Evolutionary conservation across 2,113 vertebrate species (phyloP).

Genomic region (Eubucco bourcierii): DNA sequence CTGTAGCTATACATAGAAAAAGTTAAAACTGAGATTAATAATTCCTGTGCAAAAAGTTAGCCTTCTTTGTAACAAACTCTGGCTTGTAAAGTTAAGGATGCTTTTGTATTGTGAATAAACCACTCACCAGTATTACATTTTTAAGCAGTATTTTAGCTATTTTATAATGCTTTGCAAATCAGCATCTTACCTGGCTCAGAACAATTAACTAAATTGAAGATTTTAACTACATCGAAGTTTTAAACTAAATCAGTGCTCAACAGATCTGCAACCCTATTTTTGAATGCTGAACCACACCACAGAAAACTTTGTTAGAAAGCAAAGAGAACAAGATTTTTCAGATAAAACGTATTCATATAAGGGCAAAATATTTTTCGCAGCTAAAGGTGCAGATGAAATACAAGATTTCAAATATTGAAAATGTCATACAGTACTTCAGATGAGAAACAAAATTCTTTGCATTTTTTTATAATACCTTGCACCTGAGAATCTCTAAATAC

Average conservation of each 20-base stretch:
- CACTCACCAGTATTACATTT: not conserved
- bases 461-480: not conserved
- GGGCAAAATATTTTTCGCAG: slow-evolving; percentile 10
- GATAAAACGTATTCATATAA: not conserved
- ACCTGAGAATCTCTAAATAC: slow-evolving; percentile 1
- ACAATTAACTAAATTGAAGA: not conserved
- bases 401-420: not conserved
- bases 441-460: not conserved
- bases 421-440: not conserved
- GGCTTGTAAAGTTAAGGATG: not conserved
- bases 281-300: not conserved
- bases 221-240: slow-evolving; percentile 12
- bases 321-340: slow-evolving; percentile 22
- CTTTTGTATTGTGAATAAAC: not conserved
- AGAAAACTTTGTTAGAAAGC: slow-evolving; percentile 38
- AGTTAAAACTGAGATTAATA: not conserved
- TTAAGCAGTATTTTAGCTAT: not conserved
- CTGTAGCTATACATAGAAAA: not conserved
- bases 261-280: slow-evolving; percentile 18
- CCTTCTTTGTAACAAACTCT: not conserved
- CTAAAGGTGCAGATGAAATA: not conserved
- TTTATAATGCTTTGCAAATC: slow-evolving; percentile 7
- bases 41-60: not conserved
- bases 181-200: not conserved
- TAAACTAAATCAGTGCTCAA: not conserved